Evolutionary conservation across 2,888 invertebrate species (phyloP).

Genomic region (Branchipolynoe longqiensis): DNA sequence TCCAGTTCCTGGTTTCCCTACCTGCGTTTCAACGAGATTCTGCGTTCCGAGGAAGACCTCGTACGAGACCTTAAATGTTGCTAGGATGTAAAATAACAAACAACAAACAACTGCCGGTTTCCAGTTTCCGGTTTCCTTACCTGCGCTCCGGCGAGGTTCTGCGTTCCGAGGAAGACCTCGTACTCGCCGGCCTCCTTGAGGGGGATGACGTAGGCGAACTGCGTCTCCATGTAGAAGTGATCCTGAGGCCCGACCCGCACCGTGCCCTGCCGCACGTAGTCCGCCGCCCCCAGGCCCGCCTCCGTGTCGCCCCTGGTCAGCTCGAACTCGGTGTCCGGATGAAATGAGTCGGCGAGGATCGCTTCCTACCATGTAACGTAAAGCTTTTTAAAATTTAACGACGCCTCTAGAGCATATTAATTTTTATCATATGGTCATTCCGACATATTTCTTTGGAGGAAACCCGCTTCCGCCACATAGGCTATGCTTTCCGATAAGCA

Average conservation of each 20-base stretch:
- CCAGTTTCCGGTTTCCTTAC: constrained; percentile 65
- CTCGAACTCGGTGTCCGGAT: not conserved
- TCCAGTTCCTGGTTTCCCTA: too few species aligned
- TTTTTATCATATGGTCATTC: too few species aligned
- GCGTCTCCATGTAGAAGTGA: constrained; percentile 97
- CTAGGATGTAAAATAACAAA: too few species aligned
- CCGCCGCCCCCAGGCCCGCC: constrained; percentile 86
- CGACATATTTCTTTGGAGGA: too few species aligned
- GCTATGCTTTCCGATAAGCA: too few species aligned
- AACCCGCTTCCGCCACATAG: too few species aligned
- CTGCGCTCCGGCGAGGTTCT: constrained; percentile 82
- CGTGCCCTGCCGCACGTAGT: constrained; percentile 90
- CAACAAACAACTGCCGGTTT: too few species aligned
- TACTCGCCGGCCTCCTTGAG: constrained; percentile 90
- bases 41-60: too few species aligned
- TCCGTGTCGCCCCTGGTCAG: constrained; percentile 85
- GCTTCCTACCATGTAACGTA: constrained; percentile 60
- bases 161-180: constrained; percentile 91
- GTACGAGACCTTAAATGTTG: too few species aligned
- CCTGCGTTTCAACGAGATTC: constrained; percentile 74
- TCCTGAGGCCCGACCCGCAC: constrained; percentile 94
- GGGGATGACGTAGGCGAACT: constrained; percentile 82
- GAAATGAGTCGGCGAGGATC: constrained; percentile 59
- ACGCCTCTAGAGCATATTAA: too few species aligned
- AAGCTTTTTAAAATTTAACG: too few species aligned